Evolutionary conservation across 2,888 invertebrate species (phyloP).

Genomic region (Nemapogon koenigi): DNA sequence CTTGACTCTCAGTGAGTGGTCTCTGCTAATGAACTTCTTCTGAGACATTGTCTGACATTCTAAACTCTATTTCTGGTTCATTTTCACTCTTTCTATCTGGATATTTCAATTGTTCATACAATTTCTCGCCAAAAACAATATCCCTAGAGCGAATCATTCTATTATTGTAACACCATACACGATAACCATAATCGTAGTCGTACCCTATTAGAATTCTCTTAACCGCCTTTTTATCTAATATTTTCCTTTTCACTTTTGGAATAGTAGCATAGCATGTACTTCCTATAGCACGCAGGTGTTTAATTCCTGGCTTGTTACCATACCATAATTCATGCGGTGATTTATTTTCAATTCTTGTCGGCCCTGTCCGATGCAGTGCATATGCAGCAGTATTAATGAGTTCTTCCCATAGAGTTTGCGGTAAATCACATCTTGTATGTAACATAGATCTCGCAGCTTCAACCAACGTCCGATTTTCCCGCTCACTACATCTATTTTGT

Average conservation of each 20-base stretch:
- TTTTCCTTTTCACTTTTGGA: background rate
- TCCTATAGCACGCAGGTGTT: background rate
- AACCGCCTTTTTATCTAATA: background rate
- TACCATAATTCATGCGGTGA: too few relatives aligned
- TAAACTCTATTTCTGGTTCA: too few relatives aligned
- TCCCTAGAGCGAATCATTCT: background rate
- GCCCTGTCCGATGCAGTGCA: slow-evolving; percentile 1
- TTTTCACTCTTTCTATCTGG: too few relatives aligned
- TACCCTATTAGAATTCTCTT: background rate
- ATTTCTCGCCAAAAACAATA: background rate
- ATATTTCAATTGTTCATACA: too few relatives aligned
- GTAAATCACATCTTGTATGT: too few relatives aligned
- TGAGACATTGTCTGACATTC: too few relatives aligned
- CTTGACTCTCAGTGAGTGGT: too few relatives aligned
- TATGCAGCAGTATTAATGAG: background rate
- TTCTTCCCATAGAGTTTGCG: too few relatives aligned
- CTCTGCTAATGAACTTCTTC: too few relatives aligned
- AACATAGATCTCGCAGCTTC: slow-evolving; percentile 6
- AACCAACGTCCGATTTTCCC: background rate
- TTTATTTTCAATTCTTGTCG: slow-evolving; percentile 1
- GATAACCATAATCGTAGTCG: background rate
- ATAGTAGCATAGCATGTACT: background rate
- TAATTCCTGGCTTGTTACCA: background rate
- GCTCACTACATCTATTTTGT: slow-evolving; percentile 6
- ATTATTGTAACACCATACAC: background rate